phyloP scores from a whole-genome alignment of 1,140 invertebrate genomes.

The Eciton burchellii region DNA sequence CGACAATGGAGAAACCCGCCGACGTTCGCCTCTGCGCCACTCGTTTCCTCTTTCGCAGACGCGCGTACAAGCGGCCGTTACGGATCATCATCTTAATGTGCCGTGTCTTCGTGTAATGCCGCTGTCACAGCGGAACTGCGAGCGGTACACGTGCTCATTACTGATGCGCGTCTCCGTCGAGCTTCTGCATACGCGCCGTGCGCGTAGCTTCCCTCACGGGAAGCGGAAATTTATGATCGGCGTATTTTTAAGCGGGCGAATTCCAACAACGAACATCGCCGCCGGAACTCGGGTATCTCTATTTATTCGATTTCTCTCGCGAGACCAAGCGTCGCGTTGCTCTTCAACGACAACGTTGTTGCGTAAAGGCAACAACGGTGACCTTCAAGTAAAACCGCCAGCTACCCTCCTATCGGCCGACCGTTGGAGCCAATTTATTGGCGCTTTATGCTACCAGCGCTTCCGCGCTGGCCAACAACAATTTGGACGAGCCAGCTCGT shows the following conservation, averaged over 20 bases:
- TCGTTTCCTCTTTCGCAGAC: slow-evolving; percentile 5
- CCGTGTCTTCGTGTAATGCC: neutral
- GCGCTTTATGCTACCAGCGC: slow-evolving; percentile 14
- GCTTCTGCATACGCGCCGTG: neutral
- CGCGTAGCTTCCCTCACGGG: neutral
- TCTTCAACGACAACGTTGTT: neutral
- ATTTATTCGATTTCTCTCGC: no score
- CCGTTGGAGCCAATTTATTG: slow-evolving; percentile 37
- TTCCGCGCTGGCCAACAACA: slow-evolving; percentile 34
- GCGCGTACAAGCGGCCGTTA: neutral
- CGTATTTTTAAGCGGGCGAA: neutral
- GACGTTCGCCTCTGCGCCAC: neutral
- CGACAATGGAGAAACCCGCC: slow-evolving; percentile 28
- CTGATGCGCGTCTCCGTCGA: neutral
- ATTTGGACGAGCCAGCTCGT: slow-evolving; percentile 30
- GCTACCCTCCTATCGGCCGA: neutral
- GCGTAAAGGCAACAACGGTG: neutral
- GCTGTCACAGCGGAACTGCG: neutral
- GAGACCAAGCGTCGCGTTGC: neutral
- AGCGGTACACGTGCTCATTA: neutral
- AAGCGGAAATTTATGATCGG: neutral
- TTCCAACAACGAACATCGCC: neutral
- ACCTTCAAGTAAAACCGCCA: slow-evolving; percentile 31
- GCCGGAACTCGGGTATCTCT: no score
- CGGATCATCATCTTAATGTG: slow-evolving; percentile 29